Evolutionary conservation across 2,113 vertebrate species (phyloP), one percentile per base, ranked within the genome.

Genomic region (Coturnix japonica): DNA sequence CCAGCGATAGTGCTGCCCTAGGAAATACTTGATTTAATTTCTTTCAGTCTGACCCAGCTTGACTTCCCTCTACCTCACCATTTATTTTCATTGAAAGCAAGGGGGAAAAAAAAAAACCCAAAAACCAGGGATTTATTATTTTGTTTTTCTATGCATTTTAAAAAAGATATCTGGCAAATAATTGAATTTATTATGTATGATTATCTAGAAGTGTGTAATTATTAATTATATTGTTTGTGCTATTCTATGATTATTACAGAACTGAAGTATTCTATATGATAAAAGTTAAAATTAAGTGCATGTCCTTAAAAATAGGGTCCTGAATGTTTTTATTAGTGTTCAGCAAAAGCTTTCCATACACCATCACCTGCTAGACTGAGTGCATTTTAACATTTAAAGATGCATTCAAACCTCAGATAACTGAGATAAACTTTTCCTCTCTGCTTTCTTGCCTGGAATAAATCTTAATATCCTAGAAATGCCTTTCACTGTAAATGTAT

Each of bases 401-500:
- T 21, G 11, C 20, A 21, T 90, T 93, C 87, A 80, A 91, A 92
- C 92, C 69, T 13, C n/a, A 82, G 56, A 91, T 80, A 91, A 88
- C 47, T 73, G 49, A 81, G 53, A 72, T 88, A 86, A 92, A 82
- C 59, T 90, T 71, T 22, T 16, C 44, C 43, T 49, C 22, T 71
- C n/a, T 46, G 13, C 25, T 82, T 82, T 95, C 46, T 60, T 81
- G 41, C 26, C 51, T 89, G 23, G n/a, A 87, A 91, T 89, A 87
- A 92, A 95, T 93, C 91, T 89, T 92, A 85, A 60, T 87, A 94
- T 78, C 35, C 53, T 43, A 82, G 71, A 95, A 89, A 91, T 47
- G 25, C 82, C 72, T 93, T 87, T 89, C 60, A 67, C 53, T 67
- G 12, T 75, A 88, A 91, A 74, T 67, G 49, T 89, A 64, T 83